phyloP scores from a whole-genome alignment of 2,888 invertebrate species.

The Synergus umbraculus region DNA sequence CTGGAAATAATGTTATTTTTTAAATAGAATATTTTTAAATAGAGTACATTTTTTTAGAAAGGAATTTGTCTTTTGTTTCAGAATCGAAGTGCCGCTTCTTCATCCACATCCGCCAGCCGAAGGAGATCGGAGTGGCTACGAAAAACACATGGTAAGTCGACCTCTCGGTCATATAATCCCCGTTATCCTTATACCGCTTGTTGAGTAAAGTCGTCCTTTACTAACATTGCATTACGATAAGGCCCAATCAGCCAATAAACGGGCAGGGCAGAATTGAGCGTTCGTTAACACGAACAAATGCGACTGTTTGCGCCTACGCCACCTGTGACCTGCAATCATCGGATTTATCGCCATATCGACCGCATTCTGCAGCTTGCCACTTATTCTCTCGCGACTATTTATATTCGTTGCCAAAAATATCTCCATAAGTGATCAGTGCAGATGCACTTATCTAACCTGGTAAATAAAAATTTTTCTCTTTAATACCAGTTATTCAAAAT shows the following conservation, averaged over 20 bases:
- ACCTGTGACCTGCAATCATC: conserved; percentile 49
- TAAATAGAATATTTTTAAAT: too few species aligned
- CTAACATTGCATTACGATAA: conserved; percentile 31
- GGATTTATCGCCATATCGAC: conserved; percentile 10
- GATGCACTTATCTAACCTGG: conserved; percentile 9
- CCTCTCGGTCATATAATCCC: conserved; percentile 30
- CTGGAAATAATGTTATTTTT: background rate
- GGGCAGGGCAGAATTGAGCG: conserved; percentile 33
- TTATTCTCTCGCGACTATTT: background rate
- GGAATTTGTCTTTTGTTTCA: background rate
- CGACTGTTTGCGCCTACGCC: conserved; percentile 58
- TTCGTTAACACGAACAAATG: conserved; percentile 41
- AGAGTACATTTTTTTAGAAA: background rate
- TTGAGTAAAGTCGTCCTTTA: conserved; percentile 30
- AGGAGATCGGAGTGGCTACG: conserved; percentile 10
- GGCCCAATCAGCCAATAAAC: conserved; percentile 12
- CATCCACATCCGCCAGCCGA: conserved; percentile 12
- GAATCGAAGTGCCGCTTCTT: background rate
- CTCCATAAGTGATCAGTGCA: background rate
- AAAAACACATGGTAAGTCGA: conserved; percentile 36
- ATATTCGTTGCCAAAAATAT: background rate
- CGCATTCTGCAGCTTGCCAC: conserved; percentile 27
- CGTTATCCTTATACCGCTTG: conserved; percentile 33
- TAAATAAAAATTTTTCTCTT: background rate
- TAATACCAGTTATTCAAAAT: background rate